These are phyloP conservation scores for Gadopsis marmoratus DNA, from an alignment of 2,797 vertebrate genomes.

Conservation along the genomic window DNA sequence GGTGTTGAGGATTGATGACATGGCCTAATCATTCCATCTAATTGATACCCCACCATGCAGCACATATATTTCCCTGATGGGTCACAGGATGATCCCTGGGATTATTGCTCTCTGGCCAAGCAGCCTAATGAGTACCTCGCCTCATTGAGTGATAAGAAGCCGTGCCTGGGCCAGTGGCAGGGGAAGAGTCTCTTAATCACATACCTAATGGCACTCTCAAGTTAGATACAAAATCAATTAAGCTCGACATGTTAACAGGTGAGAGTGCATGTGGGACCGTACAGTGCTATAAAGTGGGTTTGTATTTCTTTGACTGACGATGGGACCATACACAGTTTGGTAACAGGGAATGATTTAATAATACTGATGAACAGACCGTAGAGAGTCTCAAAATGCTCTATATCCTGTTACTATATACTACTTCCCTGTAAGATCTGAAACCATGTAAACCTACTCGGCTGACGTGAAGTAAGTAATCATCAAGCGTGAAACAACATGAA, in stretches of 20 bases:
- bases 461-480: no score
- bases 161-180: conserved; percentile 66
- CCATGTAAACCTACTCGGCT: background rate
- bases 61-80: conserved; percentile 71
- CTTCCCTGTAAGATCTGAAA: background rate
- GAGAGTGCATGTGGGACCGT: conserved; percentile 32
- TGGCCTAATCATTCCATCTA: conserved; percentile 67
- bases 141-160: conserved; percentile 74
- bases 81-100: conserved; percentile 65
- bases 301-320: conserved; percentile 6
- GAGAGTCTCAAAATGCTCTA: background rate
- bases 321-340: background rate
- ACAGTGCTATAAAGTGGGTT: background rate
- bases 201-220: conserved; percentile 66
- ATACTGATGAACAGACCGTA: background rate
- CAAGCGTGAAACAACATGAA: no score
- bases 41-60: conserved; percentile 72
- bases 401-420: background rate
- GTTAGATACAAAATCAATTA: conserved; percentile 74
- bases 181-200: conserved; percentile 74
- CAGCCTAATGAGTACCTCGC: conserved; percentile 70
- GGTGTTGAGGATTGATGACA: conserved; percentile 73
- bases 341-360: background rate
- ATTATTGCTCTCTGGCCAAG: conserved; percentile 64
- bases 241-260: conserved; percentile 53